These are phyloP conservation scores for Melieria picta DNA, from an alignment of 2,888 invertebrate species.

Conservation along the genomic window DNA sequence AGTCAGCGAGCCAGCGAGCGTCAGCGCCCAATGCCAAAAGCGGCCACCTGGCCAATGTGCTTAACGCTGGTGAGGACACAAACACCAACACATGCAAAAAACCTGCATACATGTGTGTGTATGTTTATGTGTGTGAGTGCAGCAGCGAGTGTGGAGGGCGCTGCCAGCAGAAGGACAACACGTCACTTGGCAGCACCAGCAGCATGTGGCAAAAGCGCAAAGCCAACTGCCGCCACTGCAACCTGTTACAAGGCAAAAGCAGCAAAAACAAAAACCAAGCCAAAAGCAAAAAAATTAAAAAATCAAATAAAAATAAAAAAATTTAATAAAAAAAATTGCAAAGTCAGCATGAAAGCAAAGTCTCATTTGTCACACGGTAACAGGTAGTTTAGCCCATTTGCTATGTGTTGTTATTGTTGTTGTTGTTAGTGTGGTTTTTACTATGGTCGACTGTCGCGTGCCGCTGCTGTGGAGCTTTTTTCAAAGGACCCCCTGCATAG, in stretches of 20 bases:
- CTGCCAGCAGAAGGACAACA: not conserved
- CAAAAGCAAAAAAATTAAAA: slow-evolving; percentile 6
- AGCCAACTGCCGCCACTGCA: slow-evolving; percentile 28
- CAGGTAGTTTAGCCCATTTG: slow-evolving; percentile 36
- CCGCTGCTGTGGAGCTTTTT: too few species aligned
- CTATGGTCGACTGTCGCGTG: not conserved
- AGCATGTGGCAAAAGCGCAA: slow-evolving; percentile 19
- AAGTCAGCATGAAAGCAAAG: not conserved
- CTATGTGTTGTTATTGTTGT: not conserved
- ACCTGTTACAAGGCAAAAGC: slow-evolving; percentile 41
- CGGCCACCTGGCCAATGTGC: too few species aligned
- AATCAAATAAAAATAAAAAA: not conserved
- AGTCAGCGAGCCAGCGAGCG: too few species aligned
- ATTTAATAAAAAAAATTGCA: not conserved
- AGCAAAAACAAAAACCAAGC: not conserved
- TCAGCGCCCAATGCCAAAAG: too few species aligned
- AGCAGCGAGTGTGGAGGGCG: slow-evolving; percentile 15
- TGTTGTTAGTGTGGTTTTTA: not conserved
- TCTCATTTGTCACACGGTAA: slow-evolving; percentile 30
- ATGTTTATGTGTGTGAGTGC: not conserved
- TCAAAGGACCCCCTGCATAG: too few species aligned
- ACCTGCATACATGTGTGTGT: not conserved
- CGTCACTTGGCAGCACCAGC: not conserved
- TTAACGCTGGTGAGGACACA: too few species aligned
- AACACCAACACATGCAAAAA: not conserved